Base-by-base conservation (phyloP, 1,140 invertebrate species). In the Caenorhabditis brenneri region DNA sequence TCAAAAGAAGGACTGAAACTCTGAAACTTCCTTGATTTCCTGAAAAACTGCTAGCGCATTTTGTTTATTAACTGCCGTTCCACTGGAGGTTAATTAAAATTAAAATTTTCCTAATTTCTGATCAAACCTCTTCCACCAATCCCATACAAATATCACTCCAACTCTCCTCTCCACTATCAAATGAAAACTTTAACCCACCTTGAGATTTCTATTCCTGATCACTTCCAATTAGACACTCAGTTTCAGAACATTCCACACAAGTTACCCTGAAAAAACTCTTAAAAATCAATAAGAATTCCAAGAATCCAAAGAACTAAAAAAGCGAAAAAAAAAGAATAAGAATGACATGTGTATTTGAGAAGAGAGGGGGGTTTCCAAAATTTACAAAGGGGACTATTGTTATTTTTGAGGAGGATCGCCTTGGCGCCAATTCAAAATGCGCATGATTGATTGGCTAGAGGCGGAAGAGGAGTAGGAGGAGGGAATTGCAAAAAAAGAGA, bases 351-450 rank as follows among this genome's bases (percentile, higher is more conserved):
- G 65, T 74, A 74, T 74, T 74, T 65, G 58, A 39, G 58, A 31
- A 15, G 55, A 29, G 22, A 7, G 1, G 7, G 31, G 58, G 58
- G 58, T 22, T 33, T 33, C 12, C 31, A 31, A 22, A 42, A 55
- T 55, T 55, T 19, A 51, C 7, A 27, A 6, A 22, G 58, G 29
- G 4, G 0, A 4, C 36, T 42, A 42, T 42, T 74, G 36, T 74
- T 74, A 42, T 74, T 74, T 42, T 46, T 33, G 10, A 33, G 3
- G 53, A 46, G 36, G 65, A 74, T 74, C 36, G 65, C 65, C 65
- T 74, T 74, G 36, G 65, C 65, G 65, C 65, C 65, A 74, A 74
- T 74, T 74, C 36, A 42, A 74, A 74, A 74, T 74, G 65, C 65
- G 36, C 65, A 74, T 74, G 65, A 74, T 74, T 74, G 65, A 74